Base-by-base conservation (phyloP, 2,113 vertebrate species). In the Trachemys scripta region DNA sequence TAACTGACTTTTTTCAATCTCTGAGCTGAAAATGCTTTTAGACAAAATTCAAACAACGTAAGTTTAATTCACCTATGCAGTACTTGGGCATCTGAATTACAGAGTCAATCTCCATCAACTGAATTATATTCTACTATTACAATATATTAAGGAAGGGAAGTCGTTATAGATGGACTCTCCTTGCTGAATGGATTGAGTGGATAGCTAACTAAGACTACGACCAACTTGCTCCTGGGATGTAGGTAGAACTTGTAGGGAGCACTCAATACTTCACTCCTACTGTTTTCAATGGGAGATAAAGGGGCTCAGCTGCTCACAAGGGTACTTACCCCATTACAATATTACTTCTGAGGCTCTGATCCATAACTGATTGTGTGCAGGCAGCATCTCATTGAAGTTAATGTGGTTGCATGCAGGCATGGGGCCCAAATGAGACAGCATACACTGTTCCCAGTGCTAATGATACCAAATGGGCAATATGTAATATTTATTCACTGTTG, bases 21-120 rank as follows among this genome's bases (percentile, higher is more conserved):
- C 92, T 90, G 84, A 92, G 54, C 49, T 88, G 90, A 96, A 65
- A 92, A 91, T 92, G 85, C 92, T 96, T 96, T 96, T 12, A 94
- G 89, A 83, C 90, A 89, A 84, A 95, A 93, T 79, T 92, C 93
- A 87, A 96, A 91, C 81, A 88, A 75, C 59, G 7, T 24, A 38
- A 54, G 75, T 69, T 82, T 97, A 93, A 97, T 95, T 96, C 90
- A 89, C 85, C 96, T 96, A 54, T 91, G 90, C 93, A 95, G 65
- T 87, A 79, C 84, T 91, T 84, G 89, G 72, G 80, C 87, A 88
- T 75, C 89, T 96, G 92, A 97, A 97, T 96, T 95, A 94, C 5
- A 4, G 59, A 90, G 96, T 96, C 95, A 97, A 96, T 96, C 96
- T 96, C 31, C 90, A 96, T 89, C 81, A 93, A 76, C 75, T 96